Conservation (phyloP, 2,797 vertebrate species). For the Sebastes minor region DNA sequence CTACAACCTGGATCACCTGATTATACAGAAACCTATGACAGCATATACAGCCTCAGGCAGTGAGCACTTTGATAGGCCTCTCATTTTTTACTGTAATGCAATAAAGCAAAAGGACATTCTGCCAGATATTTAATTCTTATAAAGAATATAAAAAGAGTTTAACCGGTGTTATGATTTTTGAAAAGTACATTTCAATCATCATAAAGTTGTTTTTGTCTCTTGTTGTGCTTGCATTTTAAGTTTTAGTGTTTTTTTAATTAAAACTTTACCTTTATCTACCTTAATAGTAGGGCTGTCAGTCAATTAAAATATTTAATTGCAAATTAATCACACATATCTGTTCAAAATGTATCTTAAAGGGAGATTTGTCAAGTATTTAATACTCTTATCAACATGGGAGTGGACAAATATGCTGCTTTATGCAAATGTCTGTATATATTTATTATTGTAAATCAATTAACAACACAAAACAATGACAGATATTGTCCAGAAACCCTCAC, state of each 20-base stretch:
- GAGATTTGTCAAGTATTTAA: too few species aligned
- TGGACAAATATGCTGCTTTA: too few species aligned
- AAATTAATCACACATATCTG: too few species aligned
- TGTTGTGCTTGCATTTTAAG: neutral
- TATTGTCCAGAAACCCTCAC: too few species aligned
- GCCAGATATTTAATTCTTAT: neutral
- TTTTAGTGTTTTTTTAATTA: neutral
- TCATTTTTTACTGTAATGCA: neutral
- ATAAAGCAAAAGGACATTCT: neutral
- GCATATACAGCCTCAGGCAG: neutral
- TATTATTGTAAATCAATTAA: too few species aligned
- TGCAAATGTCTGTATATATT: too few species aligned
- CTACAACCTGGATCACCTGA: conserved; percentile 5
- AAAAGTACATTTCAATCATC: neutral
- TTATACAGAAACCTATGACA: conserved; percentile 3
- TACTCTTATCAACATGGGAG: too few species aligned
- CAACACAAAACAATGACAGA: too few species aligned
- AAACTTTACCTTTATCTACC: neutral
- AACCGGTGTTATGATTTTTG: too few species aligned
- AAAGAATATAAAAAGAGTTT: neutral
- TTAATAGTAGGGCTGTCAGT: too few species aligned
- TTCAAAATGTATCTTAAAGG: too few species aligned
- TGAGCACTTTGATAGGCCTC: neutral
- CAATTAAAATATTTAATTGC: too few species aligned
- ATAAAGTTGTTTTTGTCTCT: neutral